Evolutionary conservation across 2,113 vertebrate species (phyloP).

Genomic region (Podiceps cristatus): DNA sequence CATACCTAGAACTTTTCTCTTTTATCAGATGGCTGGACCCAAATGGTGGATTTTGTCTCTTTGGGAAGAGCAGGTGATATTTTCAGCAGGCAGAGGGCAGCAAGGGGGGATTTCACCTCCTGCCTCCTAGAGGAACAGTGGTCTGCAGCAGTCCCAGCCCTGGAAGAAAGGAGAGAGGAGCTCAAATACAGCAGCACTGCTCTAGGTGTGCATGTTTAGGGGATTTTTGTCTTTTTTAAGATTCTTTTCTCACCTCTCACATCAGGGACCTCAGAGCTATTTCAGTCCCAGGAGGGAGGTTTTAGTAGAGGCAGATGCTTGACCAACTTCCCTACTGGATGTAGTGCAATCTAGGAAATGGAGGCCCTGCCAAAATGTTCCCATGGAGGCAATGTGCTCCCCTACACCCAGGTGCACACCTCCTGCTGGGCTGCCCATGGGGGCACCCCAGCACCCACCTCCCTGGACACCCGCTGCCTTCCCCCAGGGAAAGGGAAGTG

Average conservation of each 20-base stretch:
- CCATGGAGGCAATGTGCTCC: fast-evolving
- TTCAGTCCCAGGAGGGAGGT: not conserved
- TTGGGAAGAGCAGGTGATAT: not conserved
- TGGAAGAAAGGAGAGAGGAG: not conserved
- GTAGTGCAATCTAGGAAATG: not conserved
- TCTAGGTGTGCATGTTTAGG: not conserved
- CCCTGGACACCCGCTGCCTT: not conserved
- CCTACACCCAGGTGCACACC: not conserved
- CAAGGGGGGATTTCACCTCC: not conserved
- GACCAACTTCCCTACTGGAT: not conserved
- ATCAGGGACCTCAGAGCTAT: not conserved
- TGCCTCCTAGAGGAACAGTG: not conserved
- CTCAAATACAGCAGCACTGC: not conserved
- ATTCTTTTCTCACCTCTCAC: not conserved
- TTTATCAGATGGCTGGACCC: not conserved
- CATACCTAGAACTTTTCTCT: not conserved
- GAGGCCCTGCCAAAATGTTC: not conserved
- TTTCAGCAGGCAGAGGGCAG: not conserved
- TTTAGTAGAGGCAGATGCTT: not conserved
- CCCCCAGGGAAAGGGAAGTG: not conserved
- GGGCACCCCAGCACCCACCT: not conserved
- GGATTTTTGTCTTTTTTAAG: not conserved
- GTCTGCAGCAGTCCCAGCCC: not conserved
- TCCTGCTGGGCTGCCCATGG: not conserved
- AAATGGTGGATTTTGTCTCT: not conserved